Evolutionary conservation across 2,113 vertebrate genomes (phyloP).

Genomic region (human): DNA sequence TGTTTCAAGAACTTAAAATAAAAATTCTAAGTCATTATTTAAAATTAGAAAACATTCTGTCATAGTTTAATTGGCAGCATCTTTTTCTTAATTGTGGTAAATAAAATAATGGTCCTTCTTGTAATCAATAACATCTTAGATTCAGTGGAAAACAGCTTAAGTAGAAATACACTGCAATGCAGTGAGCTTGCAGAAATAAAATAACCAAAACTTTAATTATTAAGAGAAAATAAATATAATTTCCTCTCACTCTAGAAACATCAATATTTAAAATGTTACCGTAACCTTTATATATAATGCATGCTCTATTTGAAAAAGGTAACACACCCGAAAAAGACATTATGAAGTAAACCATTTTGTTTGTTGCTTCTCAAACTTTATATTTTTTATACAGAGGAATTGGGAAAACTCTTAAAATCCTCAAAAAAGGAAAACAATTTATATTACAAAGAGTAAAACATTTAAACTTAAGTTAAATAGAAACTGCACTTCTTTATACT

Average conservation of each 20-base stretch:
- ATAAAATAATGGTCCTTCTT: neutral
- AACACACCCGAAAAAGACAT: neutral
- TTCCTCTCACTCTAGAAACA: slow-evolving; percentile 28
- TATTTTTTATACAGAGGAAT: neutral
- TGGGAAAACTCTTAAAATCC: neutral
- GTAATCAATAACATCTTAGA: neutral
- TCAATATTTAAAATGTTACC: neutral
- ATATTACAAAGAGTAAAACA: neutral
- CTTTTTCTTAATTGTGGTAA: neutral
- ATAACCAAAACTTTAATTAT: neutral
- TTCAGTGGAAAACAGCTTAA: neutral
- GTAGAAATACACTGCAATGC: neutral
- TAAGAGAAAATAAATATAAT: slow-evolving; percentile 10
- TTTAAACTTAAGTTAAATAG: neutral
- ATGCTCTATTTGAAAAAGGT: neutral
- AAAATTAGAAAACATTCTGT: neutral
- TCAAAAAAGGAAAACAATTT: slow-evolving; percentile 1
- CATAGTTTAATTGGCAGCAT: neutral
- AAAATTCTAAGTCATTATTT: neutral
- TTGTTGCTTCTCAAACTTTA: neutral
- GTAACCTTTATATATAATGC: neutral
- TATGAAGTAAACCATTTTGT: neutral
- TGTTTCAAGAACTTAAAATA: neutral
- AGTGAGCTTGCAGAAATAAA: neutral
- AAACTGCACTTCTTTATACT: neutral